Evolutionary conservation across 1,140 invertebrate genomes (phyloP), one percentile per base, ranked within the genome.

Genomic region (Lasioglossum albipes): DNA sequence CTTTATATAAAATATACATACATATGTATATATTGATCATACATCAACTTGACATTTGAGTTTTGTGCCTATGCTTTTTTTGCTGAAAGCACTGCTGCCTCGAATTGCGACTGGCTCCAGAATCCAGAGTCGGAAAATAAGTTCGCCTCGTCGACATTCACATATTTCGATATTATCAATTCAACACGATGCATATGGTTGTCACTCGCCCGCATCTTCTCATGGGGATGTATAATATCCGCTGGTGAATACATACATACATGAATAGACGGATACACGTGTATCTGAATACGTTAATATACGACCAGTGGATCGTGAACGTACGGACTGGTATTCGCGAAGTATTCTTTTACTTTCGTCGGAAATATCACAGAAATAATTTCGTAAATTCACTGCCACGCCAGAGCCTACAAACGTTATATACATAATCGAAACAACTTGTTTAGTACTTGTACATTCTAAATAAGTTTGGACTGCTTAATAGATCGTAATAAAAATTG

Each of bases 151-250:
- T 82, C 78, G 81, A 81, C 76, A 75, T 90, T 91, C 88, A 85
- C 87, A 88, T 90, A 91, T 92, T 90, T 89, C 88, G 82, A 90
- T 91, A 91, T 92, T 92, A 92, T 87, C 86, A 87, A 93, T 92
- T 93, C 92, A 91, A 90, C 84, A 84, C 88, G 84, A 88, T 87
- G 88, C 89, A 91, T 91, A 91, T 90, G 89, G 90, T 84, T 90
- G 89, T 91, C 89, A 91, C 83, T 91, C 86, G 91, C 92, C 92
- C 92, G 92, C 91, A 93, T 93, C 91, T 91, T 90, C 88, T 89
- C 88, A 86, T 86, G 86, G 90, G 89, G 88, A 90, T 87, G 88
- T 90, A 90, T 91, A 89, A 90, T 90, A 90, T 89, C 88, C 85
- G 84, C 86, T 78, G 81, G 79, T 87, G 88, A 89, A 89, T 90